A percentile compares a stretch with the other conserved stretches of the same genome.
These are phyloP conservation scores for Micropterix aruncella DNA, from an alignment of 2,888 invertebrate species.

Conservation along the genomic window DNA sequence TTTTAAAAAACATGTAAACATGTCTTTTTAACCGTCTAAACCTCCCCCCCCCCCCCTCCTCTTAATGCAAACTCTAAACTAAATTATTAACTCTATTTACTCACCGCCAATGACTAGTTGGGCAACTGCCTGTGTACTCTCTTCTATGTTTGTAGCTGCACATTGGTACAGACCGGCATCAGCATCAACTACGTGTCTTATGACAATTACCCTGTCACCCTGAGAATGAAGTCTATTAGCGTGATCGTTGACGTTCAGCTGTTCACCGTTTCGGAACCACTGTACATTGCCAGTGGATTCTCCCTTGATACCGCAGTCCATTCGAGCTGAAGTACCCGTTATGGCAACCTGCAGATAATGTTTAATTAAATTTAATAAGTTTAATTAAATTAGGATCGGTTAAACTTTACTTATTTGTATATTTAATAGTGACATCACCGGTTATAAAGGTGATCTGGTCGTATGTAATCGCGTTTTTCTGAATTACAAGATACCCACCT, in stretches of 20 bases:
- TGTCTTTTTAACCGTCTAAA: no score
- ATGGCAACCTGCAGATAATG: not conserved
- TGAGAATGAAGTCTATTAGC: constrained; percentile 24
- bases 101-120: constrained; percentile 53
- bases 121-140: constrained; percentile 52
- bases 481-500: no score
- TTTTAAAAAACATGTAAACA: no score
- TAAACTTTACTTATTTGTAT: no score
- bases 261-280: not conserved
- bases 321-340: constrained; percentile 17
- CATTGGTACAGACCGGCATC: constrained; percentile 73
- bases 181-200: not conserved
- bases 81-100: no score
- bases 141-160: constrained; percentile 49
- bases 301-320: not conserved
- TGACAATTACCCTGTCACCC: constrained; percentile 34
- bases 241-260: not conserved
- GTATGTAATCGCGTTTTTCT: no score
- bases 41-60: no score
- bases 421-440: no score
- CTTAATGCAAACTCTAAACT: no score
- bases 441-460: no score
- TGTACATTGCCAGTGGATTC: not conserved
- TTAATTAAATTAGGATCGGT: no score
- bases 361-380: no score